Evolutionary conservation across 2,888 invertebrate genomes (phyloP).

Genomic region (Cephus runcator): DNA sequence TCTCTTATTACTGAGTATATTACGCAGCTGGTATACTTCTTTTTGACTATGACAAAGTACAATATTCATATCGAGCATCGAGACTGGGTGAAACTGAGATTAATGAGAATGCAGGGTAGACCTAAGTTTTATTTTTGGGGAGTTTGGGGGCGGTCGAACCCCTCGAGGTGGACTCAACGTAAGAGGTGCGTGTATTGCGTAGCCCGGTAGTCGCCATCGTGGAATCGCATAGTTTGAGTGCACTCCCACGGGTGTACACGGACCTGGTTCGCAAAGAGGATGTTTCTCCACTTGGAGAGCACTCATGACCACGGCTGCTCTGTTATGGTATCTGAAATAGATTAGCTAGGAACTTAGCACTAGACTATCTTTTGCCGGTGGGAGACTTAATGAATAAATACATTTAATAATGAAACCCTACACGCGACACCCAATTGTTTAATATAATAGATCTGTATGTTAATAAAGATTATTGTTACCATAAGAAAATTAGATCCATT

Average conservation of each 20-base stretch:
- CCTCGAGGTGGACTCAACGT: constrained; percentile 70
- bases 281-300: constrained; percentile 93
- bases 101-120: constrained; percentile 63
- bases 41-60: constrained; percentile 40
- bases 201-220: constrained; percentile 68
- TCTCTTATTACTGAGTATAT: no score
- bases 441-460: not conserved
- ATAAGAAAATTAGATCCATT: no score
- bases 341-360: constrained; percentile 50
- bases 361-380: not conserved
- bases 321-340: constrained; percentile 85
- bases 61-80: constrained; percentile 60
- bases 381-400: not conserved
- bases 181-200: constrained; percentile 75
- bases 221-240: constrained; percentile 61
- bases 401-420: not conserved
- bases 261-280: constrained; percentile 89
- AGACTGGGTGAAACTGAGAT: constrained; percentile 46
- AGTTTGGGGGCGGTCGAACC: constrained; percentile 74
- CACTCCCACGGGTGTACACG: constrained; percentile 67
- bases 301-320: constrained; percentile 92
- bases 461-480: no score
- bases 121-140: constrained; percentile 94
- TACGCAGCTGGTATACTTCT: constrained; percentile 36
- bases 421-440: not conserved